Percentiles rank a stretch among this genome's conserved stretches.
These are phyloP conservation scores for Sternotherus odoratus DNA, from an alignment of 2,797 vertebrate genomes.

Conservation along the genomic window DNA sequence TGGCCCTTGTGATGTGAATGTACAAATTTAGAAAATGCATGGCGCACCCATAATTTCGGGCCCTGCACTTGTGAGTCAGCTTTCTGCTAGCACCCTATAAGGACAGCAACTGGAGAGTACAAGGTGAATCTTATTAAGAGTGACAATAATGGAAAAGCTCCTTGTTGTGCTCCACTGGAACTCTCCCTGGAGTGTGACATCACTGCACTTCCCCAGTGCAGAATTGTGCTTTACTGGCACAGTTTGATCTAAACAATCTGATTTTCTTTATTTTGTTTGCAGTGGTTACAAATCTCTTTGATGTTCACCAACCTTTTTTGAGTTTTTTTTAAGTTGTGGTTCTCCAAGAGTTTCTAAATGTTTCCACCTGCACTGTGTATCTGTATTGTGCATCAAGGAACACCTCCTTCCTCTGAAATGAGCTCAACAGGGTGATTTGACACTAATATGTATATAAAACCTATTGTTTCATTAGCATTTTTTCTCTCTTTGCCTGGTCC, in stretches of 20 bases:
- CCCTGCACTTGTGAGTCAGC: background rate
- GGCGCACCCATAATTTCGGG: background rate
- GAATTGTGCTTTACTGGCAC: background rate
- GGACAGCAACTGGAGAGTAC: background rate
- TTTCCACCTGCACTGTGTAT: too few relatives aligned
- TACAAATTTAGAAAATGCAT: background rate
- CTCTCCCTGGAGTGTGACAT: background rate
- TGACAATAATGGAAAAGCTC: accelerated
- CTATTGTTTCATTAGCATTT: background rate
- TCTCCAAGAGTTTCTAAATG: background rate
- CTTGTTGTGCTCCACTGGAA: background rate
- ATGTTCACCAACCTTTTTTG: background rate
- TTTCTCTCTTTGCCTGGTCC: background rate
- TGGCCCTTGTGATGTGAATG: background rate
- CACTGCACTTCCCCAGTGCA: background rate
- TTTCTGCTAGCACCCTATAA: background rate
- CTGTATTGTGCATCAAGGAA: too few relatives aligned
- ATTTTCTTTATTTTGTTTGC: background rate
- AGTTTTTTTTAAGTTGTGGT: background rate
- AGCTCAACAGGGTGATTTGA: background rate
- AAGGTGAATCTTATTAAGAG: accelerated
- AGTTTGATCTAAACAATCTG: background rate
- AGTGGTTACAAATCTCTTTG: background rate
- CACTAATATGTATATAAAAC: background rate
- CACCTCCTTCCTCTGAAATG: too few relatives aligned